Conservation (phyloP, 1,140 invertebrate genomes). For the Aphelenchoides fujianensis region DNA sequence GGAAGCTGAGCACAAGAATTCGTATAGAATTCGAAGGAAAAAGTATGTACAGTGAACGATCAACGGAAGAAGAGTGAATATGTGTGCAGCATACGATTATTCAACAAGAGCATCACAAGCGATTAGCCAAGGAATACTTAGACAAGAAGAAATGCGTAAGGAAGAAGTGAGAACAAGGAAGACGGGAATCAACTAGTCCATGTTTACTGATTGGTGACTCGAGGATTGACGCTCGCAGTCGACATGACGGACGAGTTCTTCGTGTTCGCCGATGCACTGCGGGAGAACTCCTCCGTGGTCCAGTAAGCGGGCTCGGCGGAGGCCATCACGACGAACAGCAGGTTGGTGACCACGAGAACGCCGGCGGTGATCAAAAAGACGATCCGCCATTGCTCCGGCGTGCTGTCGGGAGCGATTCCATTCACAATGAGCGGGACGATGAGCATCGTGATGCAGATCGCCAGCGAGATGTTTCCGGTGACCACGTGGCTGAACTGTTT, state of each 20-base stretch:
- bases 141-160: too few species aligned
- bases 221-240: too few species aligned
- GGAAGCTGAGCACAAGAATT: too few species aligned
- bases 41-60: too few species aligned
- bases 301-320: constrained; percentile 47
- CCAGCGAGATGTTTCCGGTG: constrained; percentile 58
- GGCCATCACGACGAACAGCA: constrained; percentile 36
- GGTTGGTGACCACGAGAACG: constrained; percentile 43
- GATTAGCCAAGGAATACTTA: too few species aligned
- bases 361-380: constrained; percentile 51
- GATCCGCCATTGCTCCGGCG: constrained; percentile 51
- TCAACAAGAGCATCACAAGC: too few species aligned
- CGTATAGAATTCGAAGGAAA: too few species aligned
- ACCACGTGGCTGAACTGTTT: constrained; percentile 61
- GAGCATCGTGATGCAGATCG: constrained; percentile 58
- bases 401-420: constrained; percentile 53
- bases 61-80: too few species aligned
- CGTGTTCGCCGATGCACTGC: constrained; percentile 31
- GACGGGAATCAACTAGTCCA: too few species aligned
- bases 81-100: too few species aligned
- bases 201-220: too few species aligned
- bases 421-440: constrained; percentile 51
- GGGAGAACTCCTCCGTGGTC: constrained; percentile 51
- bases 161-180: too few species aligned
- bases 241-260: not conserved